These are phyloP conservation scores for Tapera naevia DNA, from an alignment of 2,797 vertebrate species.

Conservation along the genomic window DNA sequence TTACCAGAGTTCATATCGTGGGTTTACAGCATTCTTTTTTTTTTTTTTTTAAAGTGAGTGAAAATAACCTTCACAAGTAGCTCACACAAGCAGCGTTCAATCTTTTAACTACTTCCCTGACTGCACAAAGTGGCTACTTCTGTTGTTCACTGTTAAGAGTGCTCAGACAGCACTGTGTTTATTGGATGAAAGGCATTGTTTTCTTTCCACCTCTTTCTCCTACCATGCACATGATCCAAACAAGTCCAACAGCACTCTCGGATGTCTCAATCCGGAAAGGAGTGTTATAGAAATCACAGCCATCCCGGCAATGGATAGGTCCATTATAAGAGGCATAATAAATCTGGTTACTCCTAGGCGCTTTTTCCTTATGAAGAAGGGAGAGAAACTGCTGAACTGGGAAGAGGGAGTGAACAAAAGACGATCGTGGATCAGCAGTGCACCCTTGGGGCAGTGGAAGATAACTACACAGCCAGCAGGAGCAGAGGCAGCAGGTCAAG, in stretches of 20 bases:
- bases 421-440: constrained; percentile 27
- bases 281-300: neutral
- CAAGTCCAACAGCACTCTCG: neutral
- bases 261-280: neutral
- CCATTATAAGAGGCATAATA: accelerated
- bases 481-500: neutral
- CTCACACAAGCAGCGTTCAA: neutral
- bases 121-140: neutral
- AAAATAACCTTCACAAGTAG: neutral
- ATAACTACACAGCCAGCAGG: neutral
- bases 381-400: neutral
- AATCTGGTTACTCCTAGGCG: accelerated
- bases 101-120: neutral
- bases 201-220: neutral
- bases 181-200: neutral
- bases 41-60: neutral
- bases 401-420: neutral
- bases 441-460: constrained; percentile 47
- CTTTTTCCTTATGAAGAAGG: neutral
- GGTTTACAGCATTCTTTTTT: neutral
- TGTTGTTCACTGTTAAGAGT: neutral
- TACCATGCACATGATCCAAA: neutral
- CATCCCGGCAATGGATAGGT: neutral
- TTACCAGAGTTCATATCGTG: neutral
- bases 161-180: neutral